These are phyloP conservation scores for Catalaphyllia jardinei DNA, from an alignment of 64 coral and sea anemone genomes.

Conservation along the genomic window DNA sequence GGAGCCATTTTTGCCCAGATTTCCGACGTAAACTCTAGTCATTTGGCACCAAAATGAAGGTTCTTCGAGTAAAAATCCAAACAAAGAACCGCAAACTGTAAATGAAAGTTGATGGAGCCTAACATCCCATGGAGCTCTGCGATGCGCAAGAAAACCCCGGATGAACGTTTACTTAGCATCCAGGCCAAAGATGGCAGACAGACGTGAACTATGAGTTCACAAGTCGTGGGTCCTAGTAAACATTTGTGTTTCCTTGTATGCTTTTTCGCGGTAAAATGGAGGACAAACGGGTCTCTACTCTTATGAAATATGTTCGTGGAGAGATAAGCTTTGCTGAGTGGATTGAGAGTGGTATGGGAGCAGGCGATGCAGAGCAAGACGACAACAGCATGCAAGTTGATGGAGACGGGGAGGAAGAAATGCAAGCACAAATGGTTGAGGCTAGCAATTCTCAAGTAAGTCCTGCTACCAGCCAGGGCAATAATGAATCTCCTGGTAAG, in stretches of 20 bases:
- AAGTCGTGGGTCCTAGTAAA: background rate
- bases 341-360: constrained; percentile 49
- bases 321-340: constrained; percentile 95
- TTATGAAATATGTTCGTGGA: constrained; percentile 87
- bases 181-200: constrained; percentile 43
- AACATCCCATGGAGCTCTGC: background rate
- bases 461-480: background rate
- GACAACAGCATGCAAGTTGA: background rate
- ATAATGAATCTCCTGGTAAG: background rate
- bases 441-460: background rate
- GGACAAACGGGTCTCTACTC: constrained; percentile 26
- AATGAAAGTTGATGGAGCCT: background rate
- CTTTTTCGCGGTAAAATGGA: constrained; percentile 19
- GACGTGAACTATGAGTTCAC: too few species aligned
- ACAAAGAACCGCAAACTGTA: background rate
- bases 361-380: constrained; percentile 3
- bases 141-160: background rate
- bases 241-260: background rate
- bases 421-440: background rate
- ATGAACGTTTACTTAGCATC: constrained; percentile 1
- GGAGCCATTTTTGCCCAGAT: constrained; percentile 84
- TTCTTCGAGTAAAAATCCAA: background rate
- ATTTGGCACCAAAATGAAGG: constrained; percentile 53
- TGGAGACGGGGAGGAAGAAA: background rate
- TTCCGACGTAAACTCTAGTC: constrained; percentile 94